Conservation (phyloP, 2,113 vertebrate species). For the Neogobius melanostomus region DNA sequence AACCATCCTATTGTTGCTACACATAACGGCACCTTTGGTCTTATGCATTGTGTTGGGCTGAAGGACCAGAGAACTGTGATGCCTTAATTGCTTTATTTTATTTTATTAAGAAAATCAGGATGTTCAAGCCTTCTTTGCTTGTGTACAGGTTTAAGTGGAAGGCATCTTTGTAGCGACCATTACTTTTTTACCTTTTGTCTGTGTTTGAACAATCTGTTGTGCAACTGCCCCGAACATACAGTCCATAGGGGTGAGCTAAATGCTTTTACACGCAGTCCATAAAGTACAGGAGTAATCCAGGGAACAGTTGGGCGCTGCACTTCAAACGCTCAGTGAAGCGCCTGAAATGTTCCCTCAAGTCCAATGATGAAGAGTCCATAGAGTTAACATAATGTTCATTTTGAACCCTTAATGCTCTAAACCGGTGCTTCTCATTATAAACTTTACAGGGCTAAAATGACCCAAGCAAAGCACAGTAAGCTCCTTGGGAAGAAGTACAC, state of each 20-base stretch:
- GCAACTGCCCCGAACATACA: background rate
- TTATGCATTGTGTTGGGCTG: too few relatives aligned
- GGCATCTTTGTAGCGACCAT: too few relatives aligned
- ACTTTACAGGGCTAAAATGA: too few relatives aligned
- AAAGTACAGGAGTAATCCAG: slow-evolving; percentile 1
- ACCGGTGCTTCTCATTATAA: background rate
- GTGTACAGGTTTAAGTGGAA: background rate
- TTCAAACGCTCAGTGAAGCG: background rate
- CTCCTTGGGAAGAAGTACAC: too few relatives aligned
- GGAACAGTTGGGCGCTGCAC: background rate
- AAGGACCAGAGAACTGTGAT: too few relatives aligned
- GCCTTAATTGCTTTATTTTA: too few relatives aligned
- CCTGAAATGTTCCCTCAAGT: slow-evolving; percentile 9
- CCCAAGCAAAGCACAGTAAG: too few relatives aligned
- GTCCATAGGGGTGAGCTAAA: background rate
- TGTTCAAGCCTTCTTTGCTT: background rate
- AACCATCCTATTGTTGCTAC: too few relatives aligned
- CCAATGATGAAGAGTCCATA: background rate
- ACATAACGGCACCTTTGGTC: too few relatives aligned
- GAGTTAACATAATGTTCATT: background rate
- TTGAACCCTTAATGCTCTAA: background rate
- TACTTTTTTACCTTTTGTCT: background rate
- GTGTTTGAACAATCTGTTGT: background rate
- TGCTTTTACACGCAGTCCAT: background rate
- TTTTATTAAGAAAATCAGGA: background rate